These are phyloP conservation scores for Trissolcus basalis DNA, from an alignment of 1,140 invertebrate genomes.

Conservation along the genomic window DNA sequence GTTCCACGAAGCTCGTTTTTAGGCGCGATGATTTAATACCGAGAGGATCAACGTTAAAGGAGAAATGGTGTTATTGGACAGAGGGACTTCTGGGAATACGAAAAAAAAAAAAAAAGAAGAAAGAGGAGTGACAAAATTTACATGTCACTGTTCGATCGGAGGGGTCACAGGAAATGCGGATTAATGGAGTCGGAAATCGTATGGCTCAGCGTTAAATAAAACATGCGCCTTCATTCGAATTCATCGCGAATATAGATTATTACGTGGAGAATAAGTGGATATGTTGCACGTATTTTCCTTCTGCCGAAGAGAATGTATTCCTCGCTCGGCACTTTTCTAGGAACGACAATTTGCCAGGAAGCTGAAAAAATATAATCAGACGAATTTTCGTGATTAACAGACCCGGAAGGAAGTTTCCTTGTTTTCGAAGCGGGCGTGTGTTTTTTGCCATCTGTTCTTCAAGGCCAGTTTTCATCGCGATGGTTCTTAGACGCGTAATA, in stretches of 20 bases:
- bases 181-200: slow-evolving; percentile 29
- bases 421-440: too few species aligned
- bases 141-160: slow-evolving; percentile 12
- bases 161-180: slow-evolving; percentile 37
- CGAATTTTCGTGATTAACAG: too few species aligned
- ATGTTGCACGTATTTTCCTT: neutral
- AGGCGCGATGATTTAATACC: slow-evolving; percentile 34
- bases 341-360: too few species aligned
- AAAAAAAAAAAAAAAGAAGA: slow-evolving; percentile 3
- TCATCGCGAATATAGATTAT: slow-evolving; percentile 30
- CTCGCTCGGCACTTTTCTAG: too few species aligned
- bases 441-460: too few species aligned
- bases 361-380: too few species aligned
- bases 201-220: slow-evolving; percentile 25
- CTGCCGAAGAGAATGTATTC: too few species aligned
- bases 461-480: too few species aligned
- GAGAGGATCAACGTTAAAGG: slow-evolving; percentile 7
- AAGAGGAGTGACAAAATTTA: slow-evolving; percentile 5
- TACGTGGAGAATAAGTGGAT: neutral
- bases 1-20: slow-evolving; percentile 42
- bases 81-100: neutral
- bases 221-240: slow-evolving; percentile 18
- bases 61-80: slow-evolving; percentile 23
- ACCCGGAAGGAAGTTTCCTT: too few species aligned
- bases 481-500: too few species aligned